Percentiles rank a stretch among this genome's conserved stretches.
phyloP scores from a whole-genome alignment of 2,888 invertebrate species.

The Stenchaetothrips biformis region DNA sequence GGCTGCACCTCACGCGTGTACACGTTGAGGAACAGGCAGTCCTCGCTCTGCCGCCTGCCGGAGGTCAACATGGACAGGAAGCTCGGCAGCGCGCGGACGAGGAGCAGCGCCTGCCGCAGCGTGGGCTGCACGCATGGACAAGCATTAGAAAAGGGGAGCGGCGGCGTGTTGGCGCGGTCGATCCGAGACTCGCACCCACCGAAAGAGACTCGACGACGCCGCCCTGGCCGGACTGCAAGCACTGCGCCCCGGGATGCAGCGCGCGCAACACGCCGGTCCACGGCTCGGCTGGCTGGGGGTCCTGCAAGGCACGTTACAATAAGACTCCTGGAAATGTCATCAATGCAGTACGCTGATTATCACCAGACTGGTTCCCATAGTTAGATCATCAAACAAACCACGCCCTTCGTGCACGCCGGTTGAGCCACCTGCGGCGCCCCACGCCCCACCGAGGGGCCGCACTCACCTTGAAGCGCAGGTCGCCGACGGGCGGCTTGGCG shows the following conservation, averaged over 20 bases:
- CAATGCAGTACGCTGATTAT: too few relatives aligned
- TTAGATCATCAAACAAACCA: too few relatives aligned
- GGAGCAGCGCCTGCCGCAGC: not conserved
- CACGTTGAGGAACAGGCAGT: constrained; percentile 50
- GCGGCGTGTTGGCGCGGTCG: not conserved
- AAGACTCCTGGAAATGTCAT: too few relatives aligned
- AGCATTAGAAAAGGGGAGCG: not conserved
- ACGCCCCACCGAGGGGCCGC: not conserved
- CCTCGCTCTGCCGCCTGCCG: constrained; percentile 41
- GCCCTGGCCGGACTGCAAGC: not conserved
- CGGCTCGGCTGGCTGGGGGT: constrained; percentile 6
- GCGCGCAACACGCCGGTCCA: constrained; percentile 4
- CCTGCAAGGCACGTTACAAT: not conserved
- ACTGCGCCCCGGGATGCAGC: not conserved
- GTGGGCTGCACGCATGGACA: not conserved
- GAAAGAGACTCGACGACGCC: not conserved
- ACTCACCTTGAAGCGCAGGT: not conserved
- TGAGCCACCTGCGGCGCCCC: too few relatives aligned
- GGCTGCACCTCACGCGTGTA: constrained; percentile 47
- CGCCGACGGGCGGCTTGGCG: constrained; percentile 13
- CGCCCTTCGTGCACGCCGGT: too few relatives aligned
- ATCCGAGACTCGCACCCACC: not conserved
- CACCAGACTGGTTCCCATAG: too few relatives aligned
- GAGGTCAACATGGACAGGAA: not conserved
- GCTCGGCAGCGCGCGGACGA: not conserved